phyloP scores from a whole-genome alignment of 2,888 invertebrate species.

The Limnephilus marmoratus region DNA sequence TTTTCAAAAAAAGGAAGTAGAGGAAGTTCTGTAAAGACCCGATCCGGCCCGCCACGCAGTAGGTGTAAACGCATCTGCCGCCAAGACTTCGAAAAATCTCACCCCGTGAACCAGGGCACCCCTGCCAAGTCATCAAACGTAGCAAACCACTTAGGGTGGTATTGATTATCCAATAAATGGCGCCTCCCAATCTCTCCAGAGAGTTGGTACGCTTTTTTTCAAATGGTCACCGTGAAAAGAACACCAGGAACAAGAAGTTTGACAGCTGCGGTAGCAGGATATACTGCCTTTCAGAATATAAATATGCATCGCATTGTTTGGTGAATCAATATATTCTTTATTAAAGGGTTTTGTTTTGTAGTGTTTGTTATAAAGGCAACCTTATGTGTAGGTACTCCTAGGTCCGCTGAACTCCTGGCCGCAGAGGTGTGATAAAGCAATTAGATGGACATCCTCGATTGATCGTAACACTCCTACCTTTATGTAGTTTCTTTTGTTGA shows the following conservation, averaged over 20 bases:
- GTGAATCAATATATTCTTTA: constrained; percentile 12
- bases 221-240: neutral
- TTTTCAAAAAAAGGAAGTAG: too few species aligned
- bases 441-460: neutral
- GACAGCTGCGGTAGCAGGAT: neutral
- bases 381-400: neutral
- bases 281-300: neutral
- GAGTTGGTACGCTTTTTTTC: neutral
- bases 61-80: too few species aligned
- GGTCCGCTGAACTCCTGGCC: neutral
- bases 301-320: neutral
- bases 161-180: too few species aligned
- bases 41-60: too few species aligned
- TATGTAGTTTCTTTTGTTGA: neutral
- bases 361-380: neutral
- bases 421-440: neutral
- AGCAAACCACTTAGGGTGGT: too few species aligned
- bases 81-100: too few species aligned
- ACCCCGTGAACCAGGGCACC: too few species aligned
- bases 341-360: neutral
- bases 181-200: too few species aligned
- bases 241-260: neutral
- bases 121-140: too few species aligned
- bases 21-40: too few species aligned
- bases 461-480: neutral